Evolutionary conservation across 2,888 invertebrate genomes (phyloP), one percentile per base, ranked within the genome.

Genomic region (Erebia palarica): DNA sequence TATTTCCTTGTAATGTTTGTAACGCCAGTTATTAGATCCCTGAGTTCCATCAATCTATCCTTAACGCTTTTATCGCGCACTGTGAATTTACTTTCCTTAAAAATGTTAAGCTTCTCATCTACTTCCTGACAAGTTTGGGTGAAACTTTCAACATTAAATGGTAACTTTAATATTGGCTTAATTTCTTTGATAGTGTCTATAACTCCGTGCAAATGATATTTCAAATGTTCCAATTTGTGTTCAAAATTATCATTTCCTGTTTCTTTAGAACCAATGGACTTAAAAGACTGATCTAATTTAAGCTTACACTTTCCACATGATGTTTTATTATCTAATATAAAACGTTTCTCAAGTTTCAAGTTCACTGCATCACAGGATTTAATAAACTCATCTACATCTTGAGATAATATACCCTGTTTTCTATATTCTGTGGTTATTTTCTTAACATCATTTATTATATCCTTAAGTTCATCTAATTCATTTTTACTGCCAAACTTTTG

Each of bases 11-110:
- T 80, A 36, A 81, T 75, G 63, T 79, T 70, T 47, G 79, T 77
- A 3, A 86, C 78, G 47, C 80, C 78, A 14, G 75, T 72, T 5
- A 84, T 77, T 27, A 83, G 79, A n/a, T 69, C 74, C 65, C 78
- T 79, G 1, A 86, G 74, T 57, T 78, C 67, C 47, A 75, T 47
- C 47, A 82, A 69, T n/a, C 68, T 16, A 11, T 63, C 69, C 65
- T 71, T 71, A 7, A 65, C 64, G 9, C 42, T 36, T 21, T 14
- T 27, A 53, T 66, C 69, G 27, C 44, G 8, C 63, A 73, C 57
- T 47, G 61, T 13, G 61, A 36, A 16, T 18, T 27, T 44, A 51
- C 13, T 55, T 55, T 60, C 49, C 27, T 42, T 47, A 49, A 59
- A 51, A 21, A n/a, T 18, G 67, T 77, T 75, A 59, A 81, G 64